These are phyloP conservation scores for Drosophila arizonae DNA, from an alignment of 1,140 invertebrate species.

Conservation along the genomic window DNA sequence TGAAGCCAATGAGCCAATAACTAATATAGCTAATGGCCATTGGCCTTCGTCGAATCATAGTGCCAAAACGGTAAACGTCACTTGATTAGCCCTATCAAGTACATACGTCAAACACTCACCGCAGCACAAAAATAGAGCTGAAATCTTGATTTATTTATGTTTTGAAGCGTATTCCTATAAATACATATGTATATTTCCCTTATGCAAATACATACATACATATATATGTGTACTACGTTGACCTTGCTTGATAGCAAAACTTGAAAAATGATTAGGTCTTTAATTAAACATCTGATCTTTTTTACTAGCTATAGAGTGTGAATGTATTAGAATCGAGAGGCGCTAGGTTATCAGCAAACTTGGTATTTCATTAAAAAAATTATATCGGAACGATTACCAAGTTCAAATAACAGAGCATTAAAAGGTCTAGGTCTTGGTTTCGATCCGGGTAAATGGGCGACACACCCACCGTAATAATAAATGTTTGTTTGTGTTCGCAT, in stretches of 20 bases:
- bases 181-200: conserved; percentile 19
- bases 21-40: not conserved
- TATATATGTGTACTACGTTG: conserved; percentile 7
- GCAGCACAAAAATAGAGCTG: conserved; percentile 24
- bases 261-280: conserved; percentile 52
- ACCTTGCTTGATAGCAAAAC: conserved; percentile 56
- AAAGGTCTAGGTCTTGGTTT: conserved; percentile 7
- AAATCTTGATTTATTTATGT: conserved; percentile 31
- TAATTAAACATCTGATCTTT: conserved; percentile 27
- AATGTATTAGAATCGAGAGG: conserved; percentile 5
- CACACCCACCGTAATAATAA: conserved; percentile 26
- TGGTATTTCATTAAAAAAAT: not conserved
- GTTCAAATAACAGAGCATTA: not conserved
- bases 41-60: not conserved
- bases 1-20: conserved; percentile 10
- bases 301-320: not conserved
- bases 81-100: conserved; percentile 18
- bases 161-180: not conserved
- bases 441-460: not conserved
- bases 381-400: not conserved
- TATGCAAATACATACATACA: conserved; percentile 15
- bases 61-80: conserved; percentile 1
- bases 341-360: not conserved
- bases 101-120: conserved; percentile 13
- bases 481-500: too few relatives aligned